Evolutionary conservation across 2,888 invertebrate species (phyloP).

Genomic region (Troides helena): DNA sequence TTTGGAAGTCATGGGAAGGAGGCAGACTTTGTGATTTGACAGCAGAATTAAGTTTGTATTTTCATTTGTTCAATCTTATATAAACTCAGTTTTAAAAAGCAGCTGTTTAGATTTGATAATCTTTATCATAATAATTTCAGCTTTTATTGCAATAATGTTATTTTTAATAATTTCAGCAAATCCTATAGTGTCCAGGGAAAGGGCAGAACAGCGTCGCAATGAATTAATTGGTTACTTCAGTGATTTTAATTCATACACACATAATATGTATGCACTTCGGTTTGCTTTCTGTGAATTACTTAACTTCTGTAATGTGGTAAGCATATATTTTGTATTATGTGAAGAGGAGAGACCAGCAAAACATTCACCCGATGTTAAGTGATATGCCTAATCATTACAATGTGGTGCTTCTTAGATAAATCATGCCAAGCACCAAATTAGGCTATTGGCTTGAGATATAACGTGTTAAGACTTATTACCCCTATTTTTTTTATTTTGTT

Average conservation of each 20-base stretch:
- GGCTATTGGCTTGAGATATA: too few species aligned
- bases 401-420: too few species aligned
- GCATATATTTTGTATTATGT: slow-evolving; percentile 41
- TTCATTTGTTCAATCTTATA: neutral
- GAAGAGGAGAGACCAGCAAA: too few species aligned
- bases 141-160: neutral
- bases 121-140: too few species aligned
- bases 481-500: too few species aligned
- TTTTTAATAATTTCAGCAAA: slow-evolving; percentile 58
- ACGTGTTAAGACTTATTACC: too few species aligned
- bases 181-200: slow-evolving; percentile 78
- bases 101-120: too few species aligned
- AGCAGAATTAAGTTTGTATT: slow-evolving; percentile 75
- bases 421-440: too few species aligned
- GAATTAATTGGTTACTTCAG: slow-evolving; percentile 81
- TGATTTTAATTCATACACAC: slow-evolving; percentile 76
- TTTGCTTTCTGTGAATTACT: slow-evolving; percentile 86
- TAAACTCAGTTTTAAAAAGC: too few species aligned
- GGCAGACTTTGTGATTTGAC: slow-evolving; percentile 81
- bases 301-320: slow-evolving; percentile 87
- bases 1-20: slow-evolving; percentile 87
- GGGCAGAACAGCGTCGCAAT: slow-evolving; percentile 76
- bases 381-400: too few species aligned
- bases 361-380: too few species aligned
- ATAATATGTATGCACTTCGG: slow-evolving; percentile 83